Base-by-base conservation (phyloP, 2,797 vertebrate genomes). In the Hippoglossus hippoglossus region DNA sequence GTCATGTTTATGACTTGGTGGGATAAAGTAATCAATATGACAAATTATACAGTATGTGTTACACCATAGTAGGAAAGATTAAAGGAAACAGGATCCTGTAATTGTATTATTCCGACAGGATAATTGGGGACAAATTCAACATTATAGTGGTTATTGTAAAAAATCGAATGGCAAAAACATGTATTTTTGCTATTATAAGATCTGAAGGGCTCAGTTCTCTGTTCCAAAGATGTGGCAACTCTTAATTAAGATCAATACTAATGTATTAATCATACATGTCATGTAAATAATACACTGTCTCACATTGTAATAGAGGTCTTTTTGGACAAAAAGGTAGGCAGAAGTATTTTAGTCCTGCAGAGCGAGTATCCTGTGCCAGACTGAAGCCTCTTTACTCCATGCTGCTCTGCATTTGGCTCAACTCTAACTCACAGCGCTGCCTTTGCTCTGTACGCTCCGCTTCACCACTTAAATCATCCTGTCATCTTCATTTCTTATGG, bases 391-490 rank as follows among this genome's bases (percentile, higher is more conserved):
- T 67, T 74, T 56, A 21, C 34, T 69, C 31, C 10, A 24, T 25
- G 53, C 41, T 24, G 55, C 58, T 65, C 65, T 53, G 25, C 58
- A 73, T 79, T 67, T 57, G 47, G 55, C 65, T 73, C 55, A 28
- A 53, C 61, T 71, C 26, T 56, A 62, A 68, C 66, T 75, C 63
- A 34, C 50, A 50, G 52, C 56, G 2, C 47, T 44, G 70, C 64
- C 47, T 54, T 71, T 51, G 49, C 63, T 82, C 21, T 66, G 52
- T 22, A 47, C 8, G 44, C 77, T 70, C 61, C 1, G 39, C 71
- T 80, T 80, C 71, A 69, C 64, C 50, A 60, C 54, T 74, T 73
- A 68, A 76, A 77, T 81, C 66, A 76, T 62, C 18, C 80, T 63
- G 71, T 76, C 72, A 68, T 62, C 51, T 54, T 75, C 47, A 66